phyloP scores from a whole-genome alignment of 2,797 vertebrate species.

The Tragopan temminckii region DNA sequence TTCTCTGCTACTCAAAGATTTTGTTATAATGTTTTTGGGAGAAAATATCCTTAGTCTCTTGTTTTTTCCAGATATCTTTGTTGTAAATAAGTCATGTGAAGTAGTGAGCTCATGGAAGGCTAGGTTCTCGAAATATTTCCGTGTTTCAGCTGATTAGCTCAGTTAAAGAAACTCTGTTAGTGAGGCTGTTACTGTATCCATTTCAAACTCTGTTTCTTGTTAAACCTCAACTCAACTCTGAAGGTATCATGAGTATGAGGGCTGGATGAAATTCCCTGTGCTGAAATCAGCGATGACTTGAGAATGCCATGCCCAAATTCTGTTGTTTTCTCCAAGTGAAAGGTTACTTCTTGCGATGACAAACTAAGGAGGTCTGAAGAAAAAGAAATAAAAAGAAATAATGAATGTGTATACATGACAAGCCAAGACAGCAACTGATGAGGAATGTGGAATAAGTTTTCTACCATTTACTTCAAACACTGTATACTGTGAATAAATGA shows the following conservation, averaged over 20 bases:
- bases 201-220: neutral
- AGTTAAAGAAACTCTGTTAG: neutral
- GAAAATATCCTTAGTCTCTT: neutral
- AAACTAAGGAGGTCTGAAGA: neutral
- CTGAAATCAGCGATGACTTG: neutral
- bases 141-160: neutral
- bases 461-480: conserved; percentile 2
- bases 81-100: neutral
- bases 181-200: neutral
- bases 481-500: neutral
- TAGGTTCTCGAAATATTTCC: neutral
- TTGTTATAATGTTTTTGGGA: neutral
- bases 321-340: neutral
- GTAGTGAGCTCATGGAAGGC: neutral
- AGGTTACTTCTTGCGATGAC: neutral
- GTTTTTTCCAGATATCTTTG: neutral
- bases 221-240: neutral
- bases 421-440: neutral
- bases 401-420: neutral
- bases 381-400: neutral
- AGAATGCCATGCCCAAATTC: neutral
- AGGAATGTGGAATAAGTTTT: neutral
- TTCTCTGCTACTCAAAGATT: conserved; percentile 10
- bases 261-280: neutral
- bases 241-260: neutral